Percentiles rank a stretch among this genome's conserved stretches.
These are phyloP conservation scores for Drosophila athabasca DNA, from an alignment of 1,140 invertebrate species.

Conservation along the genomic window DNA sequence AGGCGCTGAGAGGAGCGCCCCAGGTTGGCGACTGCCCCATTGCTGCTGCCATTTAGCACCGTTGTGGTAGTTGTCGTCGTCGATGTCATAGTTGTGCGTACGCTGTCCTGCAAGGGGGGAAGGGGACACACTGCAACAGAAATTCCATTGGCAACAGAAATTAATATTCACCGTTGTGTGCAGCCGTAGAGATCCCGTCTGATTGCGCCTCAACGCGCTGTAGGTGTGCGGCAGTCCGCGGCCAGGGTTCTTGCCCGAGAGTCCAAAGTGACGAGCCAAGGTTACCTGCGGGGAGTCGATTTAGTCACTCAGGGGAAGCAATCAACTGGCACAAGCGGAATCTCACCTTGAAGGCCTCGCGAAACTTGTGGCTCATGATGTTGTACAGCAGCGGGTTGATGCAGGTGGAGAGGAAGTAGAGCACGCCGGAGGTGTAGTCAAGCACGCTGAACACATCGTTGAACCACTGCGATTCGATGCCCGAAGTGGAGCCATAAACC, in stretches of 20 bases:
- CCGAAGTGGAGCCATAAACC: slow-evolving; percentile 86
- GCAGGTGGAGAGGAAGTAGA: slow-evolving; percentile 90
- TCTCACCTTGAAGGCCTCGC: slow-evolving; percentile 91
- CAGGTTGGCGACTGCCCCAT: slow-evolving; percentile 10
- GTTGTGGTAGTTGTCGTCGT: slow-evolving; percentile 68
- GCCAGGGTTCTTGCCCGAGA: slow-evolving; percentile 54
- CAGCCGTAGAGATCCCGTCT: slow-evolving; percentile 67
- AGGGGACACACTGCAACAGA: slow-evolving; percentile 6
- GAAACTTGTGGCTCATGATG: slow-evolving; percentile 94
- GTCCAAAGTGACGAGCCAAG: slow-evolving; percentile 64
- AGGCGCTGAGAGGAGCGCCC: slow-evolving; percentile 51
- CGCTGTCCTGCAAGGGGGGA: slow-evolving; percentile 67
- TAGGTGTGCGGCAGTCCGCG: slow-evolving; percentile 66
- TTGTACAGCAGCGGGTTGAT: slow-evolving; percentile 94
- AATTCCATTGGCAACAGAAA: neutral
- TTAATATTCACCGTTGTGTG: slow-evolving; percentile 60
- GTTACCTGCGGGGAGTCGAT: slow-evolving; percentile 48
- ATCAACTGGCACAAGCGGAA: slow-evolving; percentile 1
- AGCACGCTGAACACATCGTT: slow-evolving; percentile 86
- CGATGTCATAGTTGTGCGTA: slow-evolving; percentile 74
- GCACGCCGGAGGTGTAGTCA: slow-evolving; percentile 88
- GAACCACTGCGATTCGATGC: slow-evolving; percentile 81
- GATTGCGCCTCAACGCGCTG: slow-evolving; percentile 67
- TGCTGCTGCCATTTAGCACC: slow-evolving; percentile 44
- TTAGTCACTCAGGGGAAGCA: slow-evolving; percentile 1